Evolutionary conservation across 2,113 vertebrate genomes (phyloP), one percentile per base, ranked within the genome.

Genomic region (Maccullochella peelii): DNA sequence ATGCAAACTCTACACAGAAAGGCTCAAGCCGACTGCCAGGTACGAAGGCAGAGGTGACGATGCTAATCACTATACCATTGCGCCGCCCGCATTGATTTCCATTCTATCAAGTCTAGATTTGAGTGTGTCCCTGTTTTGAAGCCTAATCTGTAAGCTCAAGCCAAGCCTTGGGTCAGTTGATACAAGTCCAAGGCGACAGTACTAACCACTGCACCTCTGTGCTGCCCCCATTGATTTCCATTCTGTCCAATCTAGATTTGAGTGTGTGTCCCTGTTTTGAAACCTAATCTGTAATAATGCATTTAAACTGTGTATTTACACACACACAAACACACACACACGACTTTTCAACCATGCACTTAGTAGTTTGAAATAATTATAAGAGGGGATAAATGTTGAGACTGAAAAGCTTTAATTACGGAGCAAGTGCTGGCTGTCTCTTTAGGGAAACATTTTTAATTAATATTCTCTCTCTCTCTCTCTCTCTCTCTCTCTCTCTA

Each of bases 381-480:
- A 86, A 90, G 83, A 87, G 76, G 38, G 88, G 87, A 91, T 90
- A 92, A 90, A 91, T 88, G 91, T 91, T 91, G 89, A 77, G 83
- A 72, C 77, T 82, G 80, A 90, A 94, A 90, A 82, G 88, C 90
- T 93, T 93, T 94, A 95, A 95, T 95, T 93, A 95, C 69, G 68
- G 87, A 88, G 88, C 76, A 67, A 75, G 71, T 6, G 62, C 72
- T 68, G 82, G 77, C 80, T 87, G 76, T 38, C 62, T 90, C 94
- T 93, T 91, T 42, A 67, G 93, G 94, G 93, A 94, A 83, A 86
- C 83, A 84, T 84, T 92, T 91, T 89, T 91, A 92, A 95, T 95
- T 93, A 93, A 94, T 93, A 86, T 92, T 80, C 57, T 68, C 40
- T 91, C 86, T 90, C 78, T 84, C 25, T 42, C 62, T 62, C 50